Base-by-base conservation (phyloP, 2,797 vertebrate genomes). In the Sciurus vulgaris region DNA sequence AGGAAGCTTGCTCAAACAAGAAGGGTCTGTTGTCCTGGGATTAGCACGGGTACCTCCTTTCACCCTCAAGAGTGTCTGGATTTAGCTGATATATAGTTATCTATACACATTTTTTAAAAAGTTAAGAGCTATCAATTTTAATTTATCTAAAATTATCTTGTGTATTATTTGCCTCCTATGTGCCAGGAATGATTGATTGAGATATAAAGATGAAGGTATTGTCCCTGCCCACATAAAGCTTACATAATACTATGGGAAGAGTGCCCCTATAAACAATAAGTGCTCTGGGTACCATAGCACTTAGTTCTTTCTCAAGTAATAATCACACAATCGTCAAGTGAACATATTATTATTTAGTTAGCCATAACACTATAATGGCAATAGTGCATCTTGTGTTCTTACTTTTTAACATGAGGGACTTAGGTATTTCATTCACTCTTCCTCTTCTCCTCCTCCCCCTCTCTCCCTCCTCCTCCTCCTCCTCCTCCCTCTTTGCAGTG, bases 371-470 rank as follows among this genome's bases (percentile, higher is more conserved):
- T 26, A 18, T 15, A 78, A 82, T 30, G 49, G 51, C 35, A 47
- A 91, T 5, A 18, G 56, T 38, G 44, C 14, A 78, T 17, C 22
- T 89, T 28, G 5, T 90, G 59, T 77, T 94, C 86, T 94, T 70
- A 41, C 22, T 61, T 82, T 95, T 85, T 88, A 83, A 79, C 70
- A 69, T 24, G 76, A 89, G 86, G 22, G 22, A 7, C 44, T 97
- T 69, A 95, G 76, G 18, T 67, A 84, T 67, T 92, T 88, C 38
- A 38, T 30, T 70, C 26, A 22, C 20, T 56, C 54, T 56, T 22
- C 7, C 6, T 56, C 51, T 7, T 54, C 51, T 56, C 93, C 70
- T 67, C n/a, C 13, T 67, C 14, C 5, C n/a, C 14, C 9, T 67
- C 13, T 18, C 5, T 33, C 11, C 44, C 44, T 9, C 9, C 44